phyloP scores from a whole-genome alignment of 1,140 invertebrate species.

The Drosophila bocki region DNA sequence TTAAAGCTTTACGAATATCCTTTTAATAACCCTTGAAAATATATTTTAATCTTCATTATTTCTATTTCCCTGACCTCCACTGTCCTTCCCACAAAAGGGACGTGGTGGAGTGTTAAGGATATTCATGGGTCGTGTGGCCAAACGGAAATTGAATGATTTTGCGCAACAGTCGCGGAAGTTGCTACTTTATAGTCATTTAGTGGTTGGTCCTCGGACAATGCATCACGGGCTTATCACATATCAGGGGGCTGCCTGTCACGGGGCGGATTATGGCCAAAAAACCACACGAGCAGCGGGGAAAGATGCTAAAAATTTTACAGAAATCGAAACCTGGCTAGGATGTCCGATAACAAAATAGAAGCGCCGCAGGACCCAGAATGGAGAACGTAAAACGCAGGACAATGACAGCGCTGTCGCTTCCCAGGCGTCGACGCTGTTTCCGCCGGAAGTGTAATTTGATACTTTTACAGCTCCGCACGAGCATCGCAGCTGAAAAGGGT shows the following conservation, averaged over 20 bases:
- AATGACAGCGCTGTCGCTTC: slow-evolving; percentile 48
- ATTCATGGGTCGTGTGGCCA: slow-evolving; percentile 64
- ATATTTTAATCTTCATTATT: too few relatives aligned
- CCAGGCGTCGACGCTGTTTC: slow-evolving; percentile 72
- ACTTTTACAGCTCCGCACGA: slow-evolving; percentile 75
- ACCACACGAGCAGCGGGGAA: slow-evolving; percentile 18
- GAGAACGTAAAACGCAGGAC: slow-evolving; percentile 24
- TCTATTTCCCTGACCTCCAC: background rate
- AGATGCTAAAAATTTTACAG: slow-evolving; percentile 61
- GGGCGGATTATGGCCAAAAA: slow-evolving; percentile 67
- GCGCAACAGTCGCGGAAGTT: slow-evolving; percentile 83
- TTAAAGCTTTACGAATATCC: too few relatives aligned
- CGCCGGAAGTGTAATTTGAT: slow-evolving; percentile 84
- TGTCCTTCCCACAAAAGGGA: slow-evolving; percentile 1
- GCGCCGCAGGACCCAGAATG: slow-evolving; percentile 49
- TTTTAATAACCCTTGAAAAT: too few relatives aligned
- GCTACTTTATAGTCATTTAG: slow-evolving; percentile 85
- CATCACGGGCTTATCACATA: slow-evolving; percentile 60
- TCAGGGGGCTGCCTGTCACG: slow-evolving; percentile 37
- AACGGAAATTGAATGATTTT: slow-evolving; percentile 85
- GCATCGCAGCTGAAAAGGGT: slow-evolving; percentile 54
- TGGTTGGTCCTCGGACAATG: slow-evolving; percentile 79
- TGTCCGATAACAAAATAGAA: slow-evolving; percentile 77
- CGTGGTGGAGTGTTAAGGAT: slow-evolving; percentile 15
- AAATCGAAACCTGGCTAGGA: slow-evolving; percentile 65